Evolutionary conservation across 1,140 invertebrate species (phyloP).

Genomic region (Drosophila teissieri): DNA sequence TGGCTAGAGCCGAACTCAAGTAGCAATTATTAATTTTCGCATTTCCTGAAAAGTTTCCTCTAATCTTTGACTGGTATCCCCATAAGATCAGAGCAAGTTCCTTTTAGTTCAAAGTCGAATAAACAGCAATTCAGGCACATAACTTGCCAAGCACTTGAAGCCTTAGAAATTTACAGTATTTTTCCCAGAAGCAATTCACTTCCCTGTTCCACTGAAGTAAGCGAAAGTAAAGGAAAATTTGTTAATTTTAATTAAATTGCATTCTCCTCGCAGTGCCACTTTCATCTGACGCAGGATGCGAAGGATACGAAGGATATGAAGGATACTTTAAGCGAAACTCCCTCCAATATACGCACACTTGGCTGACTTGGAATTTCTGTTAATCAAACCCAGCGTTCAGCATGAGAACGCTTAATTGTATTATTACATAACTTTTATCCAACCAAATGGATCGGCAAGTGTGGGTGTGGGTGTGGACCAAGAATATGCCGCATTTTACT

Average conservation of each 20-base stretch:
- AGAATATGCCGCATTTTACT: slow-evolving; percentile 56
- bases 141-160: slow-evolving; percentile 11
- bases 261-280: slow-evolving; percentile 51
- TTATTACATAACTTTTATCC: slow-evolving; percentile 72
- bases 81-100: neutral
- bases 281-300: slow-evolving; percentile 9
- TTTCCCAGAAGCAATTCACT: slow-evolving; percentile 3
- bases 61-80: slow-evolving; percentile 6
- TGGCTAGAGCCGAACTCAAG: too few species aligned
- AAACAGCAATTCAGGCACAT: slow-evolving; percentile 14
- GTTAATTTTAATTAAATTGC: slow-evolving; percentile 79
- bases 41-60: slow-evolving; percentile 6
- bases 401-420: slow-evolving; percentile 79
- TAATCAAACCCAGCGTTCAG: slow-evolving; percentile 72
- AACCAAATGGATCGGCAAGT: neutral
- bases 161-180: slow-evolving; percentile 38
- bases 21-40: neutral
- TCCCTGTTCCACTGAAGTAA: slow-evolving; percentile 9
- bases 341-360: slow-evolving; percentile 27
- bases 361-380: slow-evolving; percentile 65
- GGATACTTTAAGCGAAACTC: slow-evolving; percentile 16
- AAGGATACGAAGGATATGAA: neutral
- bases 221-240: slow-evolving; percentile 51
- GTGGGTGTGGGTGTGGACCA: neutral
- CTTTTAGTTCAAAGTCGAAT: slow-evolving; percentile 1